A percentile compares a stretch with the other conserved stretches of the same genome.
These are phyloP conservation scores for Gopherus flavomarginatus DNA, from an alignment of 2,113 vertebrate genomes.

Conservation along the genomic window DNA sequence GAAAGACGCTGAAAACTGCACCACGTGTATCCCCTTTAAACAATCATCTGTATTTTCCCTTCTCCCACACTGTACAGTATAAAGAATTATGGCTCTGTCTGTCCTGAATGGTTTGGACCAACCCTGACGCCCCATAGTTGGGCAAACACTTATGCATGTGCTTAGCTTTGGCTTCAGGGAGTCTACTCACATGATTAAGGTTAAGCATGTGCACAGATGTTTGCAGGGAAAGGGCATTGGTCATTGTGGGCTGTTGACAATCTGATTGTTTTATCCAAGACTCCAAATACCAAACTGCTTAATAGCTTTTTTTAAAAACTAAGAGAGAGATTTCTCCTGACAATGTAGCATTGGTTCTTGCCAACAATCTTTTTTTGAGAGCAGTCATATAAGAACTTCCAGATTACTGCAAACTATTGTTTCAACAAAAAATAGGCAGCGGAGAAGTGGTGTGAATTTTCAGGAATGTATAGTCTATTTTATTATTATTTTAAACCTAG, in stretches of 20 bases:
- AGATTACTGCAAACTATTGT: not conserved
- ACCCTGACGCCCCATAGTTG: not conserved
- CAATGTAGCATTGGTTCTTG: not conserved
- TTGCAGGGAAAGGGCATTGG: not conserved
- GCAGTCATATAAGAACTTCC: fast-evolving
- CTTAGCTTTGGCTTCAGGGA: not conserved
- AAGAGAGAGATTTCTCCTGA: not conserved
- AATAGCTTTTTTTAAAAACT: not conserved
- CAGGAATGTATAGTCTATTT: not conserved
- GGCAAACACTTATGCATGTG: not conserved
- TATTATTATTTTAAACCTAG: slow-evolving; percentile 67
- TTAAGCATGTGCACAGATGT: not conserved
- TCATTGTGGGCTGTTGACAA: not conserved
- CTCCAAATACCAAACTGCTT: not conserved
- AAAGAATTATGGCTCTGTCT: not conserved
- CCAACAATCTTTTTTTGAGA: not conserved
- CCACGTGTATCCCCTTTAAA: not conserved
- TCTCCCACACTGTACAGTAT: not conserved
- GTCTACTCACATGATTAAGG: not conserved
- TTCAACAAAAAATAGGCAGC: not conserved
- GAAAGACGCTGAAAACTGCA: not conserved
- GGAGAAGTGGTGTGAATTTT: not conserved
- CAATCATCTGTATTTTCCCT: not conserved
- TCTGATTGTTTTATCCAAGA: not conserved
- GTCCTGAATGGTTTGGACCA: not conserved